Conservation (phyloP, 2,113 vertebrate genomes). For the Astur gentilis region DNA sequence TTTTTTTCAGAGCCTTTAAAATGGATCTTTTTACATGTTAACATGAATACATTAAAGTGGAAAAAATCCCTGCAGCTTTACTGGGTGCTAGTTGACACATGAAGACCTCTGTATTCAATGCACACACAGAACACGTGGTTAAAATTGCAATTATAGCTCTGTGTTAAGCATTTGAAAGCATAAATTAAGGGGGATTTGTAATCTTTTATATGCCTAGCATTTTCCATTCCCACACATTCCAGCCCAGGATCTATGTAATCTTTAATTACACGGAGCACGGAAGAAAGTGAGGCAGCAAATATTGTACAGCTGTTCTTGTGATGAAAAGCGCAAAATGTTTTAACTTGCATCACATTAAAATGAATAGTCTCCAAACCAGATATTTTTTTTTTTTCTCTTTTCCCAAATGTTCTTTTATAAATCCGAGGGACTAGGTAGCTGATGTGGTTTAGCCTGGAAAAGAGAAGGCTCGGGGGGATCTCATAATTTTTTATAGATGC, state of each 20-base stretch:
- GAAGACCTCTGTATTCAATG: constrained; percentile 34
- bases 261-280: background rate
- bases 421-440: background rate
- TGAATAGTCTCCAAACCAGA: background rate
- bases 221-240: background rate
- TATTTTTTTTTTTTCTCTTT: background rate
- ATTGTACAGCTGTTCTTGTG: background rate
- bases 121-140: constrained; percentile 26
- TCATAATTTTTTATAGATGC: background rate
- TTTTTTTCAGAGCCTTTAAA: constrained; percentile 48
- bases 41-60: constrained; percentile 38
- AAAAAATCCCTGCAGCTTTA: constrained; percentile 50
- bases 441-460: background rate
- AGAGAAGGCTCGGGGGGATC: background rate
- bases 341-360: background rate
- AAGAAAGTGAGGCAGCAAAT: constrained; percentile 14
- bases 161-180: constrained; percentile 34
- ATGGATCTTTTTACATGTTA: constrained; percentile 62
- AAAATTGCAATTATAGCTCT: constrained; percentile 57
- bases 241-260: background rate
- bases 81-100: constrained; percentile 43
- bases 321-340: background rate
- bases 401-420: background rate
- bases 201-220: constrained; percentile 25
- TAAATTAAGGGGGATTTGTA: constrained; percentile 40